phyloP scores from a whole-genome alignment of 2,113 vertebrate genomes.

The Junco hyemalis region DNA sequence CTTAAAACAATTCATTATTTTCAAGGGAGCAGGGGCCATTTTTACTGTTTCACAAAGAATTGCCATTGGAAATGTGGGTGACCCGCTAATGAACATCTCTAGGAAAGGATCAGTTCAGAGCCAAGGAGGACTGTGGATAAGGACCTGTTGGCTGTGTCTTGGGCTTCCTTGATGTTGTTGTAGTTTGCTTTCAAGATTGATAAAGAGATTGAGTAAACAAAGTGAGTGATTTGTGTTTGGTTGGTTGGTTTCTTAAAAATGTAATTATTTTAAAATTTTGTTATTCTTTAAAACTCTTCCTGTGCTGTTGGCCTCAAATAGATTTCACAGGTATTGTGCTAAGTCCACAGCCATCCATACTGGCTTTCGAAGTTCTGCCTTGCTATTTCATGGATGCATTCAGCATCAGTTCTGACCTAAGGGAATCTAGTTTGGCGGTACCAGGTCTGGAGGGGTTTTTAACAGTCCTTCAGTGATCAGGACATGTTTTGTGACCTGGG shows the following conservation, averaged over 20 bases:
- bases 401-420: background rate
- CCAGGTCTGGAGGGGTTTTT: background rate
- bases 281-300: background rate
- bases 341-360: background rate
- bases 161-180: background rate
- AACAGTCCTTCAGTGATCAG: background rate
- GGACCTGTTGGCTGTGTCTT: background rate
- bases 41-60: background rate
- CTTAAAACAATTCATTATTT: background rate
- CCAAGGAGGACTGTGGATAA: background rate
- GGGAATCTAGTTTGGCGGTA: background rate
- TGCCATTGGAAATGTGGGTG: background rate
- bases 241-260: fast-evolving
- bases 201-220: background rate
- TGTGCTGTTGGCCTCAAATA: background rate
- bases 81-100: background rate
- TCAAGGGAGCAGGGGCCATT: background rate
- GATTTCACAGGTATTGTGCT: background rate
- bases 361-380: background rate
- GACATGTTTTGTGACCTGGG: background rate
- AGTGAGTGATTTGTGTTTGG: background rate
- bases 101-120: background rate
- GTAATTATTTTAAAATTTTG: background rate
- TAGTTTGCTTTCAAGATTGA: background rate
- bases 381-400: background rate